Evolutionary conservation across 2,888 invertebrate species (phyloP), one percentile per base, ranked within the genome.

Genomic region (Dendrolimus houi): DNA sequence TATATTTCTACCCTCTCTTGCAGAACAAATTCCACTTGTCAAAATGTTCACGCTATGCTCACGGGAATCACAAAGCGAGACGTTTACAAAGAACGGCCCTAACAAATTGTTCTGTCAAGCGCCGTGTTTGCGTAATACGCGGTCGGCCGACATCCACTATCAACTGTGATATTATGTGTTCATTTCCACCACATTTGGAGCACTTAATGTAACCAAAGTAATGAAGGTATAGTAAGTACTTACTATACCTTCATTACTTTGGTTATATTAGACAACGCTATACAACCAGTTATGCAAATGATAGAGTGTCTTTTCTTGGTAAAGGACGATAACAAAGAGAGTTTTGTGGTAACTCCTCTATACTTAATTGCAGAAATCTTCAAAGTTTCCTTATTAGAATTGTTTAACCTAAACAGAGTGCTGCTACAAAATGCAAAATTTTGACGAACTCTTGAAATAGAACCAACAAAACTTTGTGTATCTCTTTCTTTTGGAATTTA

Each of bases 31-130:
- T 82, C 79, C 78, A 79, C 79, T 82, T 85, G 85, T 87, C 86
- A 86, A 87, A 87, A 86, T 81, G 81, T 85, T 85, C 82, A 82
- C 85, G 83, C 82, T 79, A 77, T 76, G 81, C 81, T 79, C 75
- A 74, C 75, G 74, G 72, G 77, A 82, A 81, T 85, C 84, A 85
- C 85, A 85, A 85, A 85, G 85, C 83, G 84, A 75, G 79, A 78
- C 81, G 79, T 75, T 81, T 79, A 85, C 86, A 85, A 86, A 85
- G 87, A 87, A 84, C 82, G 74, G 76, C 67, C 76, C 75, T 77
- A 85, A 85, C 85, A 85, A 85, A 87, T 86, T 81, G 85, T 79
- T 73, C 78, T 79, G 83, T 82, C 85, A 83, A 79, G 82, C 79
- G 74, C 68, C 68, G 71, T 74, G 81, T 80, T 82, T 80, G 75